These are phyloP conservation scores for Rostratula benghalensis DNA, from an alignment of 2,113 vertebrate species.

Conservation along the genomic window DNA sequence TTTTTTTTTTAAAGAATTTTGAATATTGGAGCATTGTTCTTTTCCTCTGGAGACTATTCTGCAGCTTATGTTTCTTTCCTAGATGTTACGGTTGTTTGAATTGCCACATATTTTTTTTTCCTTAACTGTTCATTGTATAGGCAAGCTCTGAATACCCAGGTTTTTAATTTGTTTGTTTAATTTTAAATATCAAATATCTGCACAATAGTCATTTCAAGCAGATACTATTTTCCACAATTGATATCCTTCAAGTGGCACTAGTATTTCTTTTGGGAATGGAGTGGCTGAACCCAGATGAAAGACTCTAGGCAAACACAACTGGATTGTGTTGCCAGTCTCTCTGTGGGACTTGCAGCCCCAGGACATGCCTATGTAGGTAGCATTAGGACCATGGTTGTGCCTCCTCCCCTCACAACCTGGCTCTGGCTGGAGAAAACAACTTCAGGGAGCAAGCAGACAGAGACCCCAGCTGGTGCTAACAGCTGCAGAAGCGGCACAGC, in stretches of 20 bases:
- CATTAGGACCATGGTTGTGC: neutral
- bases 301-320: neutral
- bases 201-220: neutral
- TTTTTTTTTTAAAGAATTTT: neutral
- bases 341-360: neutral
- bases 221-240: neutral
- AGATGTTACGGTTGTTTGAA: neutral
- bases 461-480: neutral
- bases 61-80: neutral
- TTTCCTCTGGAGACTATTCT: neutral
- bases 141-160: neutral
- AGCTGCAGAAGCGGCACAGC: neutral
- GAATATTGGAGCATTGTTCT: neutral
- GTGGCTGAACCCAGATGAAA: neutral
- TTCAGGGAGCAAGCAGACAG: neutral
- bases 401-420: neutral
- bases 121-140: neutral
- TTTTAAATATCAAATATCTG: neutral
- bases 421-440: neutral
- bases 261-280: neutral
- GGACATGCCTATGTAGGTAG: rapidly evolving
- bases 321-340: no score
- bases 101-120: neutral
- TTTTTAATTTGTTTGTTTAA: neutral
- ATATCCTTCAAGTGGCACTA: neutral